A percentile compares a stretch with the other conserved stretches of the same genome.
Conservation (phyloP, 92 coral and sea anemone species). For the Palythoa grandiflora region DNA sequence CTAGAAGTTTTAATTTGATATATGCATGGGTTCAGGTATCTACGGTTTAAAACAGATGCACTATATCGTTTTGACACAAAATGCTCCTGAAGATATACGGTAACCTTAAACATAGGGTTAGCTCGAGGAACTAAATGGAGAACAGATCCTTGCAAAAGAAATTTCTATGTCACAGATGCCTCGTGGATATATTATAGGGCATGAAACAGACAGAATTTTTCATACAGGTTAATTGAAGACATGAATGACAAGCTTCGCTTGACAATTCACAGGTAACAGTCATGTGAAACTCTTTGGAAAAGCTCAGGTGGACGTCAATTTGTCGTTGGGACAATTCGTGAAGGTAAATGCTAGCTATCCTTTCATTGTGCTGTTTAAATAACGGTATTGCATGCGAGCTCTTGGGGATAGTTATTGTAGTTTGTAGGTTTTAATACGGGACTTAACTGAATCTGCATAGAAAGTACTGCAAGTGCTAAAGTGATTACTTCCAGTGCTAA, state of each 20-base stretch:
- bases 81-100: too few relatives aligned
- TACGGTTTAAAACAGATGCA: too few relatives aligned
- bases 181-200: neutral
- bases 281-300: constrained; percentile 90
- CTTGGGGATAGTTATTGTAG: neutral
- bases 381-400: neutral
- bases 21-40: too few relatives aligned
- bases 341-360: constrained; percentile 63
- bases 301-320: constrained; percentile 95
- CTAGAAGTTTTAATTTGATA: too few relatives aligned
- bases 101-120: too few relatives aligned
- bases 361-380: neutral
- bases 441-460: too few relatives aligned
- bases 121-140: neutral
- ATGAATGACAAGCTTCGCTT: neutral
- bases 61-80: too few relatives aligned
- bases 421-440: too few relatives aligned
- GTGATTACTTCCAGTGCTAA: too few relatives aligned
- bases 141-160: neutral
- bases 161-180: neutral
- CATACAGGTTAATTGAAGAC: too few relatives aligned
- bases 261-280: constrained; percentile 65
- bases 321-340: constrained; percentile 90
- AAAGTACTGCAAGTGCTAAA: too few relatives aligned
- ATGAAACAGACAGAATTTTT: neutral